Evolutionary conservation across 1,140 invertebrate genomes (phyloP).

Genomic region (Limonius californicus): DNA sequence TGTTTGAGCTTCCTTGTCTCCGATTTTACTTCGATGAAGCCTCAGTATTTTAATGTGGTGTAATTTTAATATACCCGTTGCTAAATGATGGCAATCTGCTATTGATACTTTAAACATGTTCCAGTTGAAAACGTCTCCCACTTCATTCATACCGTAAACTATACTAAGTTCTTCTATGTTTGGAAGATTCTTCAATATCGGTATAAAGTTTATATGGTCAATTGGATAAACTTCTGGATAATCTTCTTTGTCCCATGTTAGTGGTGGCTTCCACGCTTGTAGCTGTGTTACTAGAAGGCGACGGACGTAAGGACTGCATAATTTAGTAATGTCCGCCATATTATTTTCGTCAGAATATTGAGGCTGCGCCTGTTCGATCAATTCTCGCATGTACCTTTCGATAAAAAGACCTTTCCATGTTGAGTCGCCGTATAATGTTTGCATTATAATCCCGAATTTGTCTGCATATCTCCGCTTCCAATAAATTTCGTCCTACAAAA

Average conservation of each 20-base stretch:
- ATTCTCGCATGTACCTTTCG: slow-evolving; percentile 40
- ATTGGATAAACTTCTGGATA: slow-evolving; percentile 40
- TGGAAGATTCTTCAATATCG: slow-evolving; percentile 34
- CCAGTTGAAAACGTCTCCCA: slow-evolving; percentile 35
- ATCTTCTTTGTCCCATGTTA: slow-evolving; percentile 38
- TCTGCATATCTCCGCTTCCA: slow-evolving; percentile 39
- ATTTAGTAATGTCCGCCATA: slow-evolving; percentile 37
- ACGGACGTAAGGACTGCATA: slow-evolving; percentile 38
- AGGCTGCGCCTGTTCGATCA: slow-evolving; percentile 42
- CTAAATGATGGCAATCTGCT: slow-evolving; percentile 36
- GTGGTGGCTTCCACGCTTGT: slow-evolving; percentile 40
- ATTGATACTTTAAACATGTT: slow-evolving; percentile 42
- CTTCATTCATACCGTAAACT: slow-evolving; percentile 38
- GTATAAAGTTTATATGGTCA: slow-evolving; percentile 42
- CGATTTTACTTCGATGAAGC: slow-evolving; percentile 37
- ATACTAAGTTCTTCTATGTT: slow-evolving; percentile 38
- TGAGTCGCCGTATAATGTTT: slow-evolving; percentile 30
- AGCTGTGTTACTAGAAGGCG: slow-evolving; percentile 40
- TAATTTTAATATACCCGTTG: slow-evolving; percentile 35
- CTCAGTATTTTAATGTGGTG: slow-evolving; percentile 35
- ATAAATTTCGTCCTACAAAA: slow-evolving; percentile 41
- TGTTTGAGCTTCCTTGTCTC: slow-evolving; percentile 38
- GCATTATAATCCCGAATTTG: slow-evolving; percentile 29
- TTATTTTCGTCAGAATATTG: slow-evolving; percentile 43
- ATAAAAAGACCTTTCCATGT: slow-evolving; percentile 43